phyloP scores from a whole-genome alignment of 2,797 vertebrate species.

The Syngnathus acus region DNA sequence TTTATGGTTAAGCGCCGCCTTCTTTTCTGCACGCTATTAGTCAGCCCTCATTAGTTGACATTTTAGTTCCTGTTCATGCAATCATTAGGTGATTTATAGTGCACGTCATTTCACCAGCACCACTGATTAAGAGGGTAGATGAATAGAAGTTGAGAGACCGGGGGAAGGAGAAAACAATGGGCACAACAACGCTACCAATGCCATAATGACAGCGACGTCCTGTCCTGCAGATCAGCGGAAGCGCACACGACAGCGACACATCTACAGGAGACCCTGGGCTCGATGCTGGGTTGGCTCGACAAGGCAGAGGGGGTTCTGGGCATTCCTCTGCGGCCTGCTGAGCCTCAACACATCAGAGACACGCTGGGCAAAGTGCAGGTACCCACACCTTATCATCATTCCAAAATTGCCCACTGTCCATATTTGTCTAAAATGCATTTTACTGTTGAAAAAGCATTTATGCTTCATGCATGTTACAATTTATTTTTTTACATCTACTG shows the following conservation, averaged over 20 bases:
- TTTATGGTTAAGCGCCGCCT: too few species aligned
- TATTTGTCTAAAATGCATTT: background rate
- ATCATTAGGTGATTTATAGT: background rate
- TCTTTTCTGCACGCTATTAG: too few species aligned
- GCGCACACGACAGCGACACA: slow-evolving; percentile 70
- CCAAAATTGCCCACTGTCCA: background rate
- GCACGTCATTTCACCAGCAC: background rate
- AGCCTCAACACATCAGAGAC: slow-evolving; percentile 80
- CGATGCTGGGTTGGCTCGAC: slow-evolving; percentile 83
- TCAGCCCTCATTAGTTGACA: too few species aligned
- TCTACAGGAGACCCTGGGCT: slow-evolving; percentile 80
- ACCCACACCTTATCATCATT: slow-evolving; percentile 19
- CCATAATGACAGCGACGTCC: background rate
- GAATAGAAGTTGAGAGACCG: background rate
- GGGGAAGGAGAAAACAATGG: background rate
- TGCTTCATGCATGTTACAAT: background rate
- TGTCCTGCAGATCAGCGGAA: slow-evolving; percentile 73
- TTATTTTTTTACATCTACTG: background rate
- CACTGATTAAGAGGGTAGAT: background rate
- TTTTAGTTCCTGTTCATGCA: background rate
- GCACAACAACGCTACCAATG: background rate
- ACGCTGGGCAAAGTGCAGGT: slow-evolving; percentile 88
- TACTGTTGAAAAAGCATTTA: background rate
- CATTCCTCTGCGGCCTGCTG: slow-evolving; percentile 73
- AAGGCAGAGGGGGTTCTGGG: slow-evolving; percentile 65